These are phyloP conservation scores for Pocota personata DNA, from an alignment of 2,888 invertebrate genomes.

Conservation along the genomic window DNA sequence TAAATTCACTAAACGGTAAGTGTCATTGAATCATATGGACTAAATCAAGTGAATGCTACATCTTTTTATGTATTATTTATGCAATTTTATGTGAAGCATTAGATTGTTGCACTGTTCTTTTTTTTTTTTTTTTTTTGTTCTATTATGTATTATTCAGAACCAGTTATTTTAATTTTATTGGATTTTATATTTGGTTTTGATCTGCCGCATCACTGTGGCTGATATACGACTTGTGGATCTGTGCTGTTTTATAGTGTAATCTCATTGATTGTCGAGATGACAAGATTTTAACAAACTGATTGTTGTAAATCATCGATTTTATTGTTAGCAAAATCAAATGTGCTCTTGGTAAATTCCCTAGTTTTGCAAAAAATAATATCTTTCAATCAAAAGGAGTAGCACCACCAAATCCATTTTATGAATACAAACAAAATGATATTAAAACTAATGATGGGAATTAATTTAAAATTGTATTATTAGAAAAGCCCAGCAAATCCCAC, in stretches of 20 bases:
- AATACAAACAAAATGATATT: not conserved
- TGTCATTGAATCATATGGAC: constrained; percentile 78
- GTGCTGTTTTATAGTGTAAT: constrained; percentile 12
- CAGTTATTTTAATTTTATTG: constrained; percentile 38
- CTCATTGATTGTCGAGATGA: constrained; percentile 14
- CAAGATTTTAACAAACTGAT: constrained; percentile 16
- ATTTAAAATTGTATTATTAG: constrained; percentile 57
- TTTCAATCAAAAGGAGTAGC: constrained; percentile 4
- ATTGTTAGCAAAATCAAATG: not conserved
- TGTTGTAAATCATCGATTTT: not conserved
- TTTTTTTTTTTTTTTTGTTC: constrained; percentile 27
- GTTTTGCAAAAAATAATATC: constrained; percentile 1
- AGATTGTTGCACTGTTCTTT: constrained; percentile 50
- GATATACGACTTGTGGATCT: constrained; percentile 7
- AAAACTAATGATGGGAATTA: constrained; percentile 19
- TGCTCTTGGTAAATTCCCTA: not conserved
- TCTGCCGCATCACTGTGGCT: constrained; percentile 10
- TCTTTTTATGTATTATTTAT: constrained; percentile 59
- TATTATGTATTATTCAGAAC: constrained; percentile 44
- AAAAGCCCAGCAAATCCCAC: constrained; percentile 38
- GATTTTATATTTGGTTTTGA: constrained; percentile 42
- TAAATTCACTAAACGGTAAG: constrained; percentile 85
- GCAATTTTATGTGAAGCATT: constrained; percentile 71
- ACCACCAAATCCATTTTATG: not conserved
- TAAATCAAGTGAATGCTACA: constrained; percentile 70